Conservation (phyloP, 2,113 vertebrate genomes). For the Toxotes chatareus region DNA sequence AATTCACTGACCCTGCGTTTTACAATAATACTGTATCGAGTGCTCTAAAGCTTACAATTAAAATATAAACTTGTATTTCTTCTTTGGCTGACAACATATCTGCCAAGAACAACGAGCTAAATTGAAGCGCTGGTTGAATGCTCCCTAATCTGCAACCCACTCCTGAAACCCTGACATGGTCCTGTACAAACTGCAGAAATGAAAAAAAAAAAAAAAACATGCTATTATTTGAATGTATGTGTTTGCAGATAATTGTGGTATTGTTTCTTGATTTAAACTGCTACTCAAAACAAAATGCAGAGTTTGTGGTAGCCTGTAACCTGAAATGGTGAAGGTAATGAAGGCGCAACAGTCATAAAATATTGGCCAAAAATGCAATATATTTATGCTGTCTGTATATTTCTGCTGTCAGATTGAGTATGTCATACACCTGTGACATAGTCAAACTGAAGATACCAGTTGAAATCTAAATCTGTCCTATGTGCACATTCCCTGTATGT, state of each 20-base stretch:
- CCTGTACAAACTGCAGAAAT: conserved; percentile 4
- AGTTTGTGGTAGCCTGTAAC: too few species aligned
- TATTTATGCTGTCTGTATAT: too few species aligned
- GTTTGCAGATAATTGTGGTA: conserved; percentile 10
- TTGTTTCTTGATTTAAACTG: too few species aligned
- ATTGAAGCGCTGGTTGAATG: conserved; percentile 16
- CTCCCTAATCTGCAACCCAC: conserved; percentile 29
- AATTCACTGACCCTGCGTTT: neutral
- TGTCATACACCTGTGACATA: too few species aligned
- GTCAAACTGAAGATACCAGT: neutral
- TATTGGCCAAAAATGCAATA: too few species aligned
- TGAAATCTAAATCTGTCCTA: neutral
- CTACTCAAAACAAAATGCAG: too few species aligned
- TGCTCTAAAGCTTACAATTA: neutral
- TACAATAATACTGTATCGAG: neutral
- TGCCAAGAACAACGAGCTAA: conserved; percentile 16
- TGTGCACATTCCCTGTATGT: neutral
- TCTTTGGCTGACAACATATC: neutral
- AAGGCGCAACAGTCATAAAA: too few species aligned
- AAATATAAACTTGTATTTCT: neutral
- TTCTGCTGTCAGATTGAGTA: too few species aligned
- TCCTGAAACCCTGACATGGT: conserved; percentile 12
- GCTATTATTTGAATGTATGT: neutral
- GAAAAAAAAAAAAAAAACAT: too few species aligned
- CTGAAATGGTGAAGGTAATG: too few species aligned